Evolutionary conservation across 2,113 vertebrate genomes (phyloP).

Genomic region (Actinemys pallida): DNA sequence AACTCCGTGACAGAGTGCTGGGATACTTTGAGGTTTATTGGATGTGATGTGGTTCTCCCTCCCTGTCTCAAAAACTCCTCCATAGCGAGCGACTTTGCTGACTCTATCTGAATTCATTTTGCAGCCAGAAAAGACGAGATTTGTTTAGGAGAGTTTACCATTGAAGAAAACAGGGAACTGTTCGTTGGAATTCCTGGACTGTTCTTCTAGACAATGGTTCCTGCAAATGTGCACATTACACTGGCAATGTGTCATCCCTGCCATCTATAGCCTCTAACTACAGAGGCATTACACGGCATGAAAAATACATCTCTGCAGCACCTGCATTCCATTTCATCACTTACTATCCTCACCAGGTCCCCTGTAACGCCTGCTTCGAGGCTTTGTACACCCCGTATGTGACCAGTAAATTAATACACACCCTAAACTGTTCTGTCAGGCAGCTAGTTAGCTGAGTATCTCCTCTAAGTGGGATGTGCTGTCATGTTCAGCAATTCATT

Average conservation of each 20-base stretch:
- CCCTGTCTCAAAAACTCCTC: not conserved
- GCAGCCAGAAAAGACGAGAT: not conserved
- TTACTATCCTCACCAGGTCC: constrained; percentile 46
- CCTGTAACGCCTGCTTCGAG: constrained; percentile 40
- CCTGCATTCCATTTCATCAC: constrained; percentile 69
- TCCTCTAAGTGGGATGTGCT: constrained; percentile 21
- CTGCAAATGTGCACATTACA: constrained; percentile 37
- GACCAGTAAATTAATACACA: constrained; percentile 39
- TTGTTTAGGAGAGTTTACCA: constrained; percentile 15
- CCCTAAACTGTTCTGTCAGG: constrained; percentile 37
- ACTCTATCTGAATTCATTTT: constrained; percentile 25
- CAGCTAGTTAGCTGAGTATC: constrained; percentile 40
- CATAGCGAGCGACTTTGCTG: not conserved
- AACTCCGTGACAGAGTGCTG: too few species aligned
- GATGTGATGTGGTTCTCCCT: not conserved
- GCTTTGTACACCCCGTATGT: constrained; percentile 48
- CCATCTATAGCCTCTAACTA: constrained; percentile 30
- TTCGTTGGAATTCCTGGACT: too few species aligned
- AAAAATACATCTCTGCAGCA: constrained; percentile 65
- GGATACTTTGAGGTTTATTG: not conserved
- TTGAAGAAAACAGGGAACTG: not conserved
- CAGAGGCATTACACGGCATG: constrained; percentile 11
- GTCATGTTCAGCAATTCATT: constrained; percentile 43
- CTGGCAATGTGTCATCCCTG: constrained; percentile 26
- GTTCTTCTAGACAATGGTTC: not conserved